Evolutionary conservation across 2,113 vertebrate species (phyloP), one percentile per base, ranked within the genome.

Genomic region (Gymnorhina tibicen): DNA sequence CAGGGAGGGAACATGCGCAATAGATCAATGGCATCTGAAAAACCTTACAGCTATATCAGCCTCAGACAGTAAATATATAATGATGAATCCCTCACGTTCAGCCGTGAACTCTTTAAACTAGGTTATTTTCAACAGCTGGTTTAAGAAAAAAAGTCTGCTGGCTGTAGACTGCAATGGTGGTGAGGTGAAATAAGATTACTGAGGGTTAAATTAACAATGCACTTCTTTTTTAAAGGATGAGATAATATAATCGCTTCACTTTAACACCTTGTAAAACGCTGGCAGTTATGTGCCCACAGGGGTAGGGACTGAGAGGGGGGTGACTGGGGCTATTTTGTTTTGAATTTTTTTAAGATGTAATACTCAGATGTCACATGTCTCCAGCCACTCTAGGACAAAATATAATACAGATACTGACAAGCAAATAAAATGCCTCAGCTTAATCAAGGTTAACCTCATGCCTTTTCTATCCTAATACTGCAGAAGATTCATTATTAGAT

Each of bases 41-140:
- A 98, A 99, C 98, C 99, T 99, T 99, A 99, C 98, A 99, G 99
- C 99, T 98, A 98, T 98, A 99, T 99, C 98, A 99, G 98, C 98
- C 98, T 98, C 98, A 99, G 98, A 98, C 98, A 98, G 98, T 99
- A 99, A 99, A 99, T 99, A 99, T 98, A 99, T 99, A 99, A 99
- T 98, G 99, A 99, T 98, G 98, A 99, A 98, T 98, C 98, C 98
- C 98, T 98, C 87, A 98, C 96, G 96, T 98, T 98, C 97, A 85
- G 95, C 86, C 33, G 28, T 94, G 94, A 99, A 99, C 98, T 99
- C 98, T 98, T 96, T 98, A 98, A 98, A 98, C 98, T 98, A 95
- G 95, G 95, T 97, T 96, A 96, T 97, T 98, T 98, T 98, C 98
- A 98, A 97, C 97, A 98, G 97, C 97, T 97, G 96, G 95, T 95